These are phyloP conservation scores for Procambarus virginalis DNA, from an alignment of 1,140 invertebrate species.

Conservation along the genomic window DNA sequence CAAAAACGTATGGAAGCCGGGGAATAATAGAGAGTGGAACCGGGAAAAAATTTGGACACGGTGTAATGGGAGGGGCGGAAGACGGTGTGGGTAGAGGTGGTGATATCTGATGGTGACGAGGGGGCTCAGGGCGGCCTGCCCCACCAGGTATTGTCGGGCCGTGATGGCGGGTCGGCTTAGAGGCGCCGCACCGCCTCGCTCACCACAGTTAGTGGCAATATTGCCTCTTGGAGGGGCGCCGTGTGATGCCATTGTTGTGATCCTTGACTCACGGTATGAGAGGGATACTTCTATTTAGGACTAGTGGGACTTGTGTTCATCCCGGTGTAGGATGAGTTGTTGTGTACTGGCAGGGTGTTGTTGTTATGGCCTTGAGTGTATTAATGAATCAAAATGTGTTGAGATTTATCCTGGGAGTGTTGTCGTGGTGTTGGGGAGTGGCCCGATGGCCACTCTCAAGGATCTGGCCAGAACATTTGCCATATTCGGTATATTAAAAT, in stretches of 20 bases:
- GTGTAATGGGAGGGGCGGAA: not conserved
- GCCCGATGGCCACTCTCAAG: too few species aligned
- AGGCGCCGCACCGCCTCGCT: not conserved
- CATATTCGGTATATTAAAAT: too few species aligned
- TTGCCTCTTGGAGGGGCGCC: not conserved
- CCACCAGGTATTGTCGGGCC: not conserved
- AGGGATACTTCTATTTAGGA: too few species aligned
- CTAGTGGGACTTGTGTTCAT: too few species aligned
- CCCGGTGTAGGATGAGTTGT: too few species aligned
- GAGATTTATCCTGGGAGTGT: too few species aligned
- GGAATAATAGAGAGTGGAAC: not conserved
- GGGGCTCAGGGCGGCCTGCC: not conserved
- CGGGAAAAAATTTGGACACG: not conserved
- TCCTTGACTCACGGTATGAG: too few species aligned
- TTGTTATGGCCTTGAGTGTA: too few species aligned
- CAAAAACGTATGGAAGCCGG: not conserved
- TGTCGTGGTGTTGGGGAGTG: too few species aligned
- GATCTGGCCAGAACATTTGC: too few species aligned
- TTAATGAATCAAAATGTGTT: too few species aligned
- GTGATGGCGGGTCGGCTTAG: not conserved
- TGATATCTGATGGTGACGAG: constrained; percentile 2
- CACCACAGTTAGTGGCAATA: not conserved
- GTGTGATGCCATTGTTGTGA: not conserved
- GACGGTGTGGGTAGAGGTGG: not conserved
- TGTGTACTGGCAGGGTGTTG: too few species aligned